phyloP scores from a whole-genome alignment of 1,140 invertebrate species.

The Scaptomyza pallida region DNA sequence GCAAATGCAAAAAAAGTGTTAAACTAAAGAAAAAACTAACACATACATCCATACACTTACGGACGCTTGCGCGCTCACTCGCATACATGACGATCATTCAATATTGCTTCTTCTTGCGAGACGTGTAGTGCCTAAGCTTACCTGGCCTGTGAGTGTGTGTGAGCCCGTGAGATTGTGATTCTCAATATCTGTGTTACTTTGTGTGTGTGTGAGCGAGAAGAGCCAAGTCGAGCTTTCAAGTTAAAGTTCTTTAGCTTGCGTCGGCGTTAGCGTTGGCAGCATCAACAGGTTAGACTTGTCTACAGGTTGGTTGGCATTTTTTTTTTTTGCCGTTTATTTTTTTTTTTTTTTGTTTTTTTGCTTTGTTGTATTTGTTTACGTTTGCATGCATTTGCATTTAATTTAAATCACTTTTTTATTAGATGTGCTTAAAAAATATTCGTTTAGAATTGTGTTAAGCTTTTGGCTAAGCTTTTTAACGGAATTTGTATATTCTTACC shows the following conservation, averaged over 20 bases:
- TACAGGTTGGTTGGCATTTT: slow-evolving; percentile 39
- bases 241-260: slow-evolving; percentile 68
- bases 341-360: slow-evolving; percentile 53
- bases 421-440: slow-evolving; percentile 1
- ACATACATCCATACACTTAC: slow-evolving; percentile 13
- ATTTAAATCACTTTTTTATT: slow-evolving; percentile 33
- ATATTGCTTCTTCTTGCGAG: slow-evolving; percentile 57
- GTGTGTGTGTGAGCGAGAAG: slow-evolving; percentile 45
- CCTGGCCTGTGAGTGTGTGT: slow-evolving; percentile 55
- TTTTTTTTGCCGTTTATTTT: slow-evolving; percentile 23
- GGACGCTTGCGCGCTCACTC: no score
- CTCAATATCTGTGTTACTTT: slow-evolving; percentile 5
- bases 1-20: slow-evolving; percentile 34
- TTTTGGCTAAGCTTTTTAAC: slow-evolving; percentile 5
- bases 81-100: slow-evolving; percentile 67
- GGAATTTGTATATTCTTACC: not conserved
- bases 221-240: slow-evolving; percentile 61
- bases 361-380: no score
- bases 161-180: slow-evolving; percentile 16
- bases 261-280: slow-evolving; percentile 48
- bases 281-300: slow-evolving; percentile 57
- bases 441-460: not conserved
- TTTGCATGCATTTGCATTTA: slow-evolving; percentile 44
- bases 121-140: slow-evolving; percentile 61
- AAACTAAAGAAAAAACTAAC: slow-evolving; percentile 25